Evolutionary conservation across 2,113 vertebrate species (phyloP).

Genomic region (Phainopepla nitens): DNA sequence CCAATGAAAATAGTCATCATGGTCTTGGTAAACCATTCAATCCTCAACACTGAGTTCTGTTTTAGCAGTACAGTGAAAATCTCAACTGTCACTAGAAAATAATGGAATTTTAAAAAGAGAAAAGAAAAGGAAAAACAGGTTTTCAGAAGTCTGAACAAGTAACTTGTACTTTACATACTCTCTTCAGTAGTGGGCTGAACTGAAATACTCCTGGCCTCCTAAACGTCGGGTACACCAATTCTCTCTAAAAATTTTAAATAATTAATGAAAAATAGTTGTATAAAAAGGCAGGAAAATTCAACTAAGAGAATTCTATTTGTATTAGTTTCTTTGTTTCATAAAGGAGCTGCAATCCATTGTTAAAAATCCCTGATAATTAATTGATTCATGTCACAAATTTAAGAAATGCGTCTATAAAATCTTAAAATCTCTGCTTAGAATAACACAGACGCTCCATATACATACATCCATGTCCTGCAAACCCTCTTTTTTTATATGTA

Average conservation of each 20-base stretch:
- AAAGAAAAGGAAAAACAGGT: not conserved
- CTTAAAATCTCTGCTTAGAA: not conserved
- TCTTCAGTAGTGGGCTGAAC: not conserved
- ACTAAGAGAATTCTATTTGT: not conserved
- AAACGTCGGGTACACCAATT: not conserved
- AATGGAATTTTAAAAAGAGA: not conserved
- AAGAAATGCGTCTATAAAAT: not conserved
- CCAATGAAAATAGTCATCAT: not conserved
- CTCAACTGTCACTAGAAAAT: not conserved
- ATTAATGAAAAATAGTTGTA: not conserved
- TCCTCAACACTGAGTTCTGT: not conserved
- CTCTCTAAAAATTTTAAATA: not conserved
- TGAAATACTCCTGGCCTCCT: not conserved
- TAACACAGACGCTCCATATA: not conserved
- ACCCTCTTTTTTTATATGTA: not conserved
- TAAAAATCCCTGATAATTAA: not conserved
- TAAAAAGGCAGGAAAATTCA: not conserved
- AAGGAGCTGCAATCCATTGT: not conserved
- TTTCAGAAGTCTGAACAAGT: not conserved
- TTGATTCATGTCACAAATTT: not conserved
- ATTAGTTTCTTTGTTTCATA: not conserved
- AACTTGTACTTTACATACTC: not conserved
- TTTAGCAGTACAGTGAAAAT: not conserved
- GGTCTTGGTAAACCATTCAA: not conserved
- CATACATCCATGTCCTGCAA: not conserved